Conservation (phyloP, 2,888 invertebrate genomes). For the Nomada fabriciana region DNA sequence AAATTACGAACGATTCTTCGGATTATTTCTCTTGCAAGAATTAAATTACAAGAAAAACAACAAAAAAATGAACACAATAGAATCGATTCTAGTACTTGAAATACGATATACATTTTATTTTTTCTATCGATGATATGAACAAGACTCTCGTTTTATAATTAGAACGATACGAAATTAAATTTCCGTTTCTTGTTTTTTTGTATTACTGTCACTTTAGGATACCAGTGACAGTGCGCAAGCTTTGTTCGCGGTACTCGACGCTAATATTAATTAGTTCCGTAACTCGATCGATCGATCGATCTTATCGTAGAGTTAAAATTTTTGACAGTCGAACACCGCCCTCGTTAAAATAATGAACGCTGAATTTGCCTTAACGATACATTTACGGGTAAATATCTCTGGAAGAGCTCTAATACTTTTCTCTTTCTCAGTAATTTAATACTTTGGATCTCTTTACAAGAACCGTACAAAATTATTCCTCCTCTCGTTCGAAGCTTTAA, state of each 20-base stretch:
- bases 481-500: background rate
- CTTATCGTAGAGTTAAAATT: conserved; percentile 35
- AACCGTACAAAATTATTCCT: conserved; percentile 44
- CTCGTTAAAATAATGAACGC: conserved; percentile 27
- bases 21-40: background rate
- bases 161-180: conserved; percentile 13
- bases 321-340: conserved; percentile 35
- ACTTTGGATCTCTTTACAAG: conserved; percentile 44
- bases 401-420: conserved; percentile 51
- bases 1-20: conserved; percentile 25
- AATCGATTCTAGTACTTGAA: background rate
- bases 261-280: background rate
- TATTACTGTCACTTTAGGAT: background rate
- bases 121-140: background rate
- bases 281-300: conserved; percentile 10
- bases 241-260: conserved; percentile 2
- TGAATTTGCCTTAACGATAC: conserved; percentile 46
- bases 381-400: conserved; percentile 47
- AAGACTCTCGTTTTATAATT: background rate
- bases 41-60: conserved; percentile 2
- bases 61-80: conserved; percentile 21
- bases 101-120: background rate
- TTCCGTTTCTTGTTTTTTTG: background rate
- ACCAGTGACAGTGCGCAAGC: background rate
- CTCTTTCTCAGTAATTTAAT: conserved; percentile 50